Evolutionary conservation across 2,797 vertebrate genomes (phyloP).

Genomic region (Syndactyla subalaris): DNA sequence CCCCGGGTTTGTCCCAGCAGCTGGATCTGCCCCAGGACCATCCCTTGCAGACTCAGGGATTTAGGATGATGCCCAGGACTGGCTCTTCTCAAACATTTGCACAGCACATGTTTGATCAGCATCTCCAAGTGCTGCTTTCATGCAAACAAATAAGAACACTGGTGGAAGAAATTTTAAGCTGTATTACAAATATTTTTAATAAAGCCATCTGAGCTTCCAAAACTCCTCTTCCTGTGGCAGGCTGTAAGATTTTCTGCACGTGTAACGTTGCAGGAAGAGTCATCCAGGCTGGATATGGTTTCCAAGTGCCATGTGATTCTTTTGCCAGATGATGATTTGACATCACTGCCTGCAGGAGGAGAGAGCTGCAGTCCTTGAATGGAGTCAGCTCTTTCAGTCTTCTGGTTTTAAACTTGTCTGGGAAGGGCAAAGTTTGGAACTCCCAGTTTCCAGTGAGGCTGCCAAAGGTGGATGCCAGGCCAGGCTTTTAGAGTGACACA

Average conservation of each 20-base stretch:
- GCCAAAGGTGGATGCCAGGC: neutral
- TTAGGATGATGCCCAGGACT: neutral
- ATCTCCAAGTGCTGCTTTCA: neutral
- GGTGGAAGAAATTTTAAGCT: neutral
- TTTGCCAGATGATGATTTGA: neutral
- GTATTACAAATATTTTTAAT: neutral
- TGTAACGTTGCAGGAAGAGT: neutral
- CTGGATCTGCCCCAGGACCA: neutral
- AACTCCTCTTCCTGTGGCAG: neutral
- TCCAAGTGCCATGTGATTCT: neutral
- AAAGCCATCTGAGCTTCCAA: neutral
- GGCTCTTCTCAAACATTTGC: neutral
- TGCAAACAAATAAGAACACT: neutral
- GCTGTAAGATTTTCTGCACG: neutral
- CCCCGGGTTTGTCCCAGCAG: neutral
- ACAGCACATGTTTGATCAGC: neutral
- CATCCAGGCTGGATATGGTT: neutral
- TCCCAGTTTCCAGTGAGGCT: neutral
- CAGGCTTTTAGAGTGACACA: neutral
- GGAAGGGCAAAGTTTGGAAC: neutral
- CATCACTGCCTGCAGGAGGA: neutral
- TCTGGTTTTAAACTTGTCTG: neutral
- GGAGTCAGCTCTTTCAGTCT: accelerated
- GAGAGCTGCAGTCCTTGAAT: neutral
- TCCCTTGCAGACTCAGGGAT: neutral